Conservation (phyloP, 2,113 vertebrate species). For the Guaruba guarouba region DNA sequence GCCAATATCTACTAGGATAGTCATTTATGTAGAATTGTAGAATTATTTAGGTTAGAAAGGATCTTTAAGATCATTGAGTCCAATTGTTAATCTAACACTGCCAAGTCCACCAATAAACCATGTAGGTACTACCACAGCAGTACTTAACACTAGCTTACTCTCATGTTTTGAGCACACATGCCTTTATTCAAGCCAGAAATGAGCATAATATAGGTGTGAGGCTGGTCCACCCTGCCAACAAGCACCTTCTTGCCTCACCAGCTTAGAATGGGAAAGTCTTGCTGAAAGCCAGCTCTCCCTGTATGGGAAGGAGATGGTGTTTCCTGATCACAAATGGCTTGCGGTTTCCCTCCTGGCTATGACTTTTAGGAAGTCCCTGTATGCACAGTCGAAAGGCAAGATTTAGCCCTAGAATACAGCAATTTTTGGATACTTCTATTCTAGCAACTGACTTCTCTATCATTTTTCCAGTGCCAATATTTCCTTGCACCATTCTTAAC, state of each 20-base stretch:
- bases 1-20: neutral
- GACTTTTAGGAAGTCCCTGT: neutral
- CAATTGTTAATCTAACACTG: neutral
- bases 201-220: neutral
- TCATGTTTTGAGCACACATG: neutral
- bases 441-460: neutral
- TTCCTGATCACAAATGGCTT: neutral
- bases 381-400: neutral
- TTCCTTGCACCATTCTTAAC: neutral
- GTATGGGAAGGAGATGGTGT: neutral
- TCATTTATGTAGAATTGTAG: neutral
- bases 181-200: neutral
- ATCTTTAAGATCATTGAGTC: neutral
- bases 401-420: neutral
- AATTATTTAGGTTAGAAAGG: neutral
- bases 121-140: neutral
- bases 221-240: neutral
- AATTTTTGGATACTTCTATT: neutral
- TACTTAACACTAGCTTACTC: neutral
- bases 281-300: neutral
- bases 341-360: neutral
- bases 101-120: neutral
- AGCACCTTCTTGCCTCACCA: neutral
- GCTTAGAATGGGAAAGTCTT: neutral
- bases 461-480: neutral